Conservation (phyloP, 1,140 invertebrate genomes). For the Hermatobates lingyangjiaoensis region DNA sequence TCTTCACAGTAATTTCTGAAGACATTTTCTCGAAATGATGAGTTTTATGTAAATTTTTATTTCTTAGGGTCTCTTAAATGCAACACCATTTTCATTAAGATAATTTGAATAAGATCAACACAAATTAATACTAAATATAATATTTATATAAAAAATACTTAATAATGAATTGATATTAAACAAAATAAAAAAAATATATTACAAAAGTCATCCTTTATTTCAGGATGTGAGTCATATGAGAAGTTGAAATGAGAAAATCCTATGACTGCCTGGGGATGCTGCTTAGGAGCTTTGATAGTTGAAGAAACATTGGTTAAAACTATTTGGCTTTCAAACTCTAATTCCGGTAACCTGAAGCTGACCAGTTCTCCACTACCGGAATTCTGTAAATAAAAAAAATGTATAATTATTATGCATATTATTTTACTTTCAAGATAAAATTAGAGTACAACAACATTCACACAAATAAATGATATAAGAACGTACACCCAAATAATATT, state of each 20-base stretch:
- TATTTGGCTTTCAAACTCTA: constrained; percentile 33
- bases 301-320: constrained; percentile 36
- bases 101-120: no score
- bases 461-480: no score
- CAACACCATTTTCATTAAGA: no score
- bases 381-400: neutral
- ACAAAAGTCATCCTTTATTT: neutral
- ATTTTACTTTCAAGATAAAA: no score
- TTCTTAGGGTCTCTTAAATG: no score
- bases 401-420: neutral
- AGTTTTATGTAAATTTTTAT: no score
- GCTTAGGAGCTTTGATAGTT: constrained; percentile 26
- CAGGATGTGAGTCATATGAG: constrained; percentile 6
- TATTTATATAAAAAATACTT: neutral
- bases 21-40: no score
- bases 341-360: constrained; percentile 1
- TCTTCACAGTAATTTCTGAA: no score
- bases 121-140: no score
- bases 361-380: neutral
- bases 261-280: constrained; percentile 26
- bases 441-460: no score
- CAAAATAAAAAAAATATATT: neutral
- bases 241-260: constrained; percentile 37
- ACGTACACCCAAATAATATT: no score
- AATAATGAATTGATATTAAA: neutral